Evolutionary conservation across 2,888 invertebrate species (phyloP), one percentile per base, ranked within the genome.

Genomic region (Clanis bilineata): DNA sequence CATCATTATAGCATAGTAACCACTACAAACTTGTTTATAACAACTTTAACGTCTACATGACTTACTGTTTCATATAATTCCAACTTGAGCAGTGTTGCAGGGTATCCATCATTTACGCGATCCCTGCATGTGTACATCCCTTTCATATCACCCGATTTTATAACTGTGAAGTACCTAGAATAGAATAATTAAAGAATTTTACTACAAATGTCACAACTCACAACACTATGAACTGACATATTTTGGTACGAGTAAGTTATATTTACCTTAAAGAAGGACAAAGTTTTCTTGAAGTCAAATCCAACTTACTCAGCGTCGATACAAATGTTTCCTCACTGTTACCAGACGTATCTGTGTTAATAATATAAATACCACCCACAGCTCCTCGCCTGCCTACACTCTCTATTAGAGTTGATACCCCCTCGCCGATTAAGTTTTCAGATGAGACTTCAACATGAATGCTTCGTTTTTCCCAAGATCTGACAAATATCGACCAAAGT

Each of bases 201-300:
- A 25, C 22, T n/a, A 9, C 12, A 39, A 41, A 23, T 12, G 0
- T 7, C 38, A 25, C 15, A 9, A 6, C 6, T 18, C 5, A 7
- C 15, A 32, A 32, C 6, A 2, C 2, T 32, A 32, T 32, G 18
- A 18, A 1, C 4, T 7, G 23, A 39, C 9, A 0, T 1, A 41
- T 1, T 41, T 15, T 41, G 3, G 3, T 10, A 18, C 21, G 22
- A 2, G 3, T 9, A n/a, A 21, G 7, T 18, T 21, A 21, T 2
- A 68, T 69, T 59, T 67, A 82, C 83, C 70, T 75, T 43, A 83
- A 44, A 10, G 66, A 56, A 1, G 72, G 69, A 51, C 77, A 76
- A 3, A 72, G 25, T 65, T 70, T 74, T 62, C 74, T 76, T 3
- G 78, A 68, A 4, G 60, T 62, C 15, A 57, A 18, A 66, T 82